These are phyloP conservation scores for Garra rufa DNA, from an alignment of 2,113 vertebrate genomes.

Conservation along the genomic window DNA sequence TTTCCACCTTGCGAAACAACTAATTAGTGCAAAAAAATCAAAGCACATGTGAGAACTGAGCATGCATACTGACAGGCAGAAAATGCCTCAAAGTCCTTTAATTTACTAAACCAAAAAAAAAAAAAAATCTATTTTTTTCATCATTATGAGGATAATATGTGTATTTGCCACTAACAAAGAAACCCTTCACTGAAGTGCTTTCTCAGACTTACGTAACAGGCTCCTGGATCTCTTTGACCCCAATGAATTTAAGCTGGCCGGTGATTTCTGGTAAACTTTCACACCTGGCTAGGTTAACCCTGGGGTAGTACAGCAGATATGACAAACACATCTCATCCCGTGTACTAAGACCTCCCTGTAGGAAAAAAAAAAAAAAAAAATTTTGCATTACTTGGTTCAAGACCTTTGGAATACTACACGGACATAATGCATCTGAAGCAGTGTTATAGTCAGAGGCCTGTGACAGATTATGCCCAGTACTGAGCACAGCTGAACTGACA, in stretches of 20 bases:
- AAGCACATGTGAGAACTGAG: background rate
- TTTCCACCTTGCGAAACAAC: background rate
- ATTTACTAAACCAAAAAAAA: background rate
- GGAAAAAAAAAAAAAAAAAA: conserved; percentile 46
- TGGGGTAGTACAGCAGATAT: conserved; percentile 86
- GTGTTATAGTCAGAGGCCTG: background rate
- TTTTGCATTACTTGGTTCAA: background rate
- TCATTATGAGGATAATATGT: background rate
- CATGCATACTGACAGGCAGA: background rate
- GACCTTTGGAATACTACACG: background rate
- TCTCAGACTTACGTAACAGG: conserved; percentile 80
- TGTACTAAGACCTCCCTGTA: conserved; percentile 86
- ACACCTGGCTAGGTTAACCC: conserved; percentile 86
- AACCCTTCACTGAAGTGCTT: background rate
- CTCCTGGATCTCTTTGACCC: conserved; percentile 85
- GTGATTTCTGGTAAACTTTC: conserved; percentile 89
- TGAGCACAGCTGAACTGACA: conserved; percentile 27
- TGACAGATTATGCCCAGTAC: conserved; percentile 15
- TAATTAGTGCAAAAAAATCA: background rate
- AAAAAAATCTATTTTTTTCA: background rate
- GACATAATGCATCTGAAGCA: conserved; percentile 8
- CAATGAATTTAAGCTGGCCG: conserved; percentile 87
- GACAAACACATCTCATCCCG: conserved; percentile 91
- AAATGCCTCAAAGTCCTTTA: background rate
- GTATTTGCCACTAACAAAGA: background rate